Conservation (phyloP, 1,140 invertebrate species). For the Potamilus streckersoni region DNA sequence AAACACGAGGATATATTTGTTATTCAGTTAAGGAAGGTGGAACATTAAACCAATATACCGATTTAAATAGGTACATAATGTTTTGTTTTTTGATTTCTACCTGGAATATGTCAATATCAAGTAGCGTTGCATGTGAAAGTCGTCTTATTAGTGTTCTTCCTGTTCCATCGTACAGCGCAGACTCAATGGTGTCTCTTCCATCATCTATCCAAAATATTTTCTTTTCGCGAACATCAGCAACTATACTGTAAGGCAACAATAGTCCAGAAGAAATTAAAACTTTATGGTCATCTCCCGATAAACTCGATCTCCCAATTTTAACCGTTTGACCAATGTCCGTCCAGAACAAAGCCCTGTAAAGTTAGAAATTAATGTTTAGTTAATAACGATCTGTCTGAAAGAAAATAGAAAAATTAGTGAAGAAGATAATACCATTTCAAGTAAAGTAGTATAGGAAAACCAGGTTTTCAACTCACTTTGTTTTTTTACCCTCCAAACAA, state of each 20-base stretch:
- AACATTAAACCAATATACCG: too few species aligned
- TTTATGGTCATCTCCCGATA: neutral
- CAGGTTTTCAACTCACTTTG: too few species aligned
- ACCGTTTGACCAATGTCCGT: conserved; percentile 7
- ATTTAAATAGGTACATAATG: too few species aligned
- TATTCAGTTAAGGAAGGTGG: too few species aligned
- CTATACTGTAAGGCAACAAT: neutral
- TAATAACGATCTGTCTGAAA: too few species aligned
- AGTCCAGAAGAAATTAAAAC: conserved; percentile 2
- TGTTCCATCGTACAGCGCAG: conserved; percentile 4
- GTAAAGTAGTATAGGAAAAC: too few species aligned
- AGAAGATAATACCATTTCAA: too few species aligned
- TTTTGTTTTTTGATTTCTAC: too few species aligned
- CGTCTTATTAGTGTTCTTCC: neutral
- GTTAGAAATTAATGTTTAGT: too few species aligned
- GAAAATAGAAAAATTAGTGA: too few species aligned
- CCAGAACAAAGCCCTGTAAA: conserved; percentile 17
- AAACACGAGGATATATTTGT: too few species aligned
- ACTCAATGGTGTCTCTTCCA: neutral
- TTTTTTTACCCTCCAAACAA: too few species aligned
- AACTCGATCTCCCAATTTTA: conserved; percentile 7
- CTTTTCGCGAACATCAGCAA: conserved; percentile 2
- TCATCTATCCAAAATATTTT: conserved; percentile 17
- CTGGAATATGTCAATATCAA: conserved; percentile 9
- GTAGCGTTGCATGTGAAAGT: neutral